Evolutionary conservation across 1,140 invertebrate species (phyloP), one percentile per base, ranked within the genome.

Genomic region (Nautilus pompilius): DNA sequence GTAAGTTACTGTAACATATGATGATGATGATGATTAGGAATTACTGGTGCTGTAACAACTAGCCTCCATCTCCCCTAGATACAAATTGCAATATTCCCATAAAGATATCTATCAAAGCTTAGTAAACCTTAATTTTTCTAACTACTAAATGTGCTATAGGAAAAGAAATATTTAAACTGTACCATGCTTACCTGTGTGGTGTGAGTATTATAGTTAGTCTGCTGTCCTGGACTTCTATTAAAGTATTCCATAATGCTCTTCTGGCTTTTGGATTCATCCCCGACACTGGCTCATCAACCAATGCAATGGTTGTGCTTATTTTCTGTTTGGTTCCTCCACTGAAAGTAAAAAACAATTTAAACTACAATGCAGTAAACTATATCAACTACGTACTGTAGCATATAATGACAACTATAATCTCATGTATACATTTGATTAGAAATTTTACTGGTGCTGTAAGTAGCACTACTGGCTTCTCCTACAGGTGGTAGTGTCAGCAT

Each of bases 311-410:
- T 45, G 95, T 93, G 68, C 92, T 96, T 28, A 99, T 82, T 80
- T 98, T 97, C 46, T 96, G 86, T 78, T 96, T 97, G 70, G 97
- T 99, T 0, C 96, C 96, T 32, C 78, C 78, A 69, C 78, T 80
- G 62, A 34, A 68, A 66, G 46, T 26, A 34, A 66, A 8, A 48
- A 3, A 48, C 33, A 45, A 36, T 41, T 10, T 41, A 10, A 41
- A 41, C 36, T n/a, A 41, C n/a, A 10, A 10, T 41, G 36, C 36
- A n/a, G 36, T 41, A 10, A n/a, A 41, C n/a, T 8, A 41, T 41
- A 10, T 8, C 8, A 8, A 41, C n/a, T 41, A n/a, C 8, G 8
- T 41, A 41, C 8, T 10, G 8, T 8, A n/a, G 8, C 36, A 41
- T 8, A 41, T n/a, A 10, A 10, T 41, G n/a, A 8, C 36, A 41